phyloP scores from a whole-genome alignment of 2,113 vertebrate species.

The Cavia porcellus region DNA sequence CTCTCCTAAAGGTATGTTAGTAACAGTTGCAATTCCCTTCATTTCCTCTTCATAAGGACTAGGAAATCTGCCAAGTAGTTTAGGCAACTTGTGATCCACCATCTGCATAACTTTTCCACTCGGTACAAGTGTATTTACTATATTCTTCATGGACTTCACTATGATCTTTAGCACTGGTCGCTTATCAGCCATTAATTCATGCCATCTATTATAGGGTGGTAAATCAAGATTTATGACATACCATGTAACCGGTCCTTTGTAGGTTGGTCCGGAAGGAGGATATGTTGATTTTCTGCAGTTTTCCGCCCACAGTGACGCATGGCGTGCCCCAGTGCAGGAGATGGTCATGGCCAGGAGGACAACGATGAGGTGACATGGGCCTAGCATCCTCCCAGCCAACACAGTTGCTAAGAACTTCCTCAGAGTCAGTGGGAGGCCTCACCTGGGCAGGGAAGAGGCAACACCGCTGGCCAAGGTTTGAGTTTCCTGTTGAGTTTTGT shows the following conservation, averaged over 20 bases:
- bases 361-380: neutral
- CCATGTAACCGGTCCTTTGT: conserved; percentile 88
- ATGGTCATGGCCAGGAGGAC: neutral
- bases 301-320: conserved; percentile 89
- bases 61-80: conserved; percentile 88
- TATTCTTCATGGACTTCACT: conserved; percentile 87
- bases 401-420: neutral
- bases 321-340: neutral
- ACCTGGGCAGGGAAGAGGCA: neutral
- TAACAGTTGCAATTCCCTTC: conserved; percentile 91
- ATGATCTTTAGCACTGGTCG: conserved; percentile 82
- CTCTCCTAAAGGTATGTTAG: conserved; percentile 94
- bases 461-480: neutral
- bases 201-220: conserved; percentile 94
- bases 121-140: conserved; percentile 93
- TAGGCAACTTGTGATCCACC: conserved; percentile 92
- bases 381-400: neutral
- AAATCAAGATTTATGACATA: conserved; percentile 95
- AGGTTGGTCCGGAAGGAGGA: conserved; percentile 95
- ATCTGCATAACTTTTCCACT: conserved; percentile 92
- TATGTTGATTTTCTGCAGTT: conserved; percentile 93
- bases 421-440: neutral
- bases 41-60: conserved; percentile 94
- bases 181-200: conserved; percentile 90
- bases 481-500: neutral